Evolutionary conservation across 1,140 invertebrate genomes (phyloP).

Genomic region (Aphidius ervi): DNA sequence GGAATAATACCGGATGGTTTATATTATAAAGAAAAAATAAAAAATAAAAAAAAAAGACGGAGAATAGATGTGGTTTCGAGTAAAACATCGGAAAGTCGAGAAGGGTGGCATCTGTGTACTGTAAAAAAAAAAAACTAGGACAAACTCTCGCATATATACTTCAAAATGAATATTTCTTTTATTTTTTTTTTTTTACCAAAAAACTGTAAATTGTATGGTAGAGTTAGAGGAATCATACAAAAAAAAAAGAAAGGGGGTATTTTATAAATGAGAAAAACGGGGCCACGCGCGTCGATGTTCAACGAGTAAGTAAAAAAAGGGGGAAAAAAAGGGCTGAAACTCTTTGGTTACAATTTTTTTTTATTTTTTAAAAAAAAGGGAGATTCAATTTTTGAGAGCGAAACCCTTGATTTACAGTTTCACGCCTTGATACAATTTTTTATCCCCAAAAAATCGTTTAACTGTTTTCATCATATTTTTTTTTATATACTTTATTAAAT

Average conservation of each 20-base stretch:
- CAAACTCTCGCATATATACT: slow-evolving; percentile 9
- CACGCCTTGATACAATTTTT: slow-evolving; percentile 27
- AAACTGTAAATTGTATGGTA: slow-evolving; percentile 7
- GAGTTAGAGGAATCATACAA: not conserved
- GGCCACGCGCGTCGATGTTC: not conserved
- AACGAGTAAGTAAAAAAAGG: not conserved
- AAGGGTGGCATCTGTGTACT: slow-evolving; percentile 23
- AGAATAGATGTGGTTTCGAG: slow-evolving; percentile 13
- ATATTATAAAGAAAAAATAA: too few species aligned
- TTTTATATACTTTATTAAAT: not conserved
- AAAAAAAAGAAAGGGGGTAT: not conserved
- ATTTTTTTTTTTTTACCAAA: slow-evolving; percentile 6
- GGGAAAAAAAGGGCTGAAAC: slow-evolving; percentile 14
- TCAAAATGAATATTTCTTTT: not conserved
- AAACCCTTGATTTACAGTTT: slow-evolving; percentile 30
- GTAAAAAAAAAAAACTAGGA: slow-evolving; percentile 12
- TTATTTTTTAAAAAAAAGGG: slow-evolving; percentile 21
- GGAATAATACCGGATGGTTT: slow-evolving; percentile 15
- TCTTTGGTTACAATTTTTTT: slow-evolving; percentile 20
- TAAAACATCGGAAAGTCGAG: slow-evolving; percentile 22
- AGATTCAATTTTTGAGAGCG: slow-evolving; percentile 9
- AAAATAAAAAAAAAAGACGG: slow-evolving; percentile 9
- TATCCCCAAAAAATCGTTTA: slow-evolving; percentile 1
- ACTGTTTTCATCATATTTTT: not conserved
- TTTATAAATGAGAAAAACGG: not conserved